Evolutionary conservation across 2,888 invertebrate genomes (phyloP).

Genomic region (Drosophila borborema): DNA sequence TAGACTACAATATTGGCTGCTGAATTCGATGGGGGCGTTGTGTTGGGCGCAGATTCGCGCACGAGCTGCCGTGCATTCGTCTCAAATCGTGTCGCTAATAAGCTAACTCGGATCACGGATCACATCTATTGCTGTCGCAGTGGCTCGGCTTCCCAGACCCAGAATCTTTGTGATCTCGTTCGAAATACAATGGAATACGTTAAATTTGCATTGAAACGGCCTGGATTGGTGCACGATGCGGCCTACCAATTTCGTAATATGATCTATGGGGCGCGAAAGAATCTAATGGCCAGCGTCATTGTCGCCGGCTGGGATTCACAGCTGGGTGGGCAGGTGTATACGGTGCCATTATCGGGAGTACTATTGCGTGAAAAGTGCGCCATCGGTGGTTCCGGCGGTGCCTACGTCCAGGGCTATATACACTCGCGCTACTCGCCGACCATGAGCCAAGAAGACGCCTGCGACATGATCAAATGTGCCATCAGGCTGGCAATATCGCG

Average conservation of each 20-base stretch:
- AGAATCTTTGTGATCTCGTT: too few species aligned
- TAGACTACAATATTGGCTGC: constrained; percentile 98
- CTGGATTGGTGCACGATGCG: constrained; percentile 91
- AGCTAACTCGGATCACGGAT: constrained; percentile 96
- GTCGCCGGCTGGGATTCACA: constrained; percentile 98
- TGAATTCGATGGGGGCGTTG: constrained; percentile 96
- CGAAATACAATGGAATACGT: too few species aligned
- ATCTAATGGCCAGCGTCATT: constrained; percentile 95
- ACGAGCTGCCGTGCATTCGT: constrained; percentile 97
- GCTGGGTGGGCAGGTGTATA: constrained; percentile 92
- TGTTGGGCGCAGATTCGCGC: constrained; percentile 98
- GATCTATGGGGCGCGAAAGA: constrained; percentile 97
- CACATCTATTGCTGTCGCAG: constrained; percentile 98
- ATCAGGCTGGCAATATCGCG: constrained; percentile 94
- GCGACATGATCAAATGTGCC: constrained; percentile 92
- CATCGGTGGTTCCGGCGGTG: constrained; percentile 98
- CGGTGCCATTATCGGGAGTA: constrained; percentile 93
- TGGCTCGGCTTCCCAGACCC: constrained; percentile 98
- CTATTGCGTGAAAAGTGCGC: constrained; percentile 92
- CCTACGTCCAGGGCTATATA: constrained; percentile 96
- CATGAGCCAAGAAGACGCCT: constrained; percentile 93
- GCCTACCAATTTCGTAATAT: constrained; percentile 96
- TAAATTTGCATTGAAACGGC: too few species aligned
- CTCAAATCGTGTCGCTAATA: constrained; percentile 97
- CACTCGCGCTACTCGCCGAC: constrained; percentile 94